These are phyloP conservation scores for Tauraco erythrolophus DNA, from an alignment of 2,113 vertebrate species.

Conservation along the genomic window DNA sequence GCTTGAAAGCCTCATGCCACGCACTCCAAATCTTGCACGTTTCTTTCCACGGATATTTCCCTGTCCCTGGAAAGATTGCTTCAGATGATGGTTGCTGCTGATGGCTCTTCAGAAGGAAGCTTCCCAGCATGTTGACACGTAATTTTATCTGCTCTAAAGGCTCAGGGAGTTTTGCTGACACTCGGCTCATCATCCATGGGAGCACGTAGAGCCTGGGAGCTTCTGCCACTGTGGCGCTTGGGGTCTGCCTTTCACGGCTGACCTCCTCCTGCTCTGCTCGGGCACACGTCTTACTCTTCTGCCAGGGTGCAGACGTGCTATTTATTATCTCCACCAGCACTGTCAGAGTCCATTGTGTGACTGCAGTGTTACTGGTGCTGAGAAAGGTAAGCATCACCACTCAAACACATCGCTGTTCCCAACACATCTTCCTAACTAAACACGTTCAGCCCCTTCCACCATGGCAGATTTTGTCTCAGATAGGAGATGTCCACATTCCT, in stretches of 20 bases:
- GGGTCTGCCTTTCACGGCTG: background rate
- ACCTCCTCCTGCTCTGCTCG: background rate
- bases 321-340: background rate
- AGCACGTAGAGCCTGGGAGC: background rate
- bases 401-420: background rate
- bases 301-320: background rate
- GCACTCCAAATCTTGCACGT: background rate
- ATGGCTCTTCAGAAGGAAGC: background rate
- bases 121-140: background rate
- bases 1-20: background rate
- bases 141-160: background rate
- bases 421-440: background rate
- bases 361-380: background rate
- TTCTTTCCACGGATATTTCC: fast-evolving
- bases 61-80: background rate
- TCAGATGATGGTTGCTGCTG: background rate
- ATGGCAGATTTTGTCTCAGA: background rate
- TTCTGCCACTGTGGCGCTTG: fast-evolving
- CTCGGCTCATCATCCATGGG: fast-evolving
- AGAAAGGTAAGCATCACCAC: background rate
- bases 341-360: background rate
- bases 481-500: background rate
- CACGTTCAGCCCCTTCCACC: background rate
- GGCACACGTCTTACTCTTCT: background rate
- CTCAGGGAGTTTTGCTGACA: fast-evolving